Conservation (phyloP, 2,888 invertebrate genomes). For the Esperia sulphurella region DNA sequence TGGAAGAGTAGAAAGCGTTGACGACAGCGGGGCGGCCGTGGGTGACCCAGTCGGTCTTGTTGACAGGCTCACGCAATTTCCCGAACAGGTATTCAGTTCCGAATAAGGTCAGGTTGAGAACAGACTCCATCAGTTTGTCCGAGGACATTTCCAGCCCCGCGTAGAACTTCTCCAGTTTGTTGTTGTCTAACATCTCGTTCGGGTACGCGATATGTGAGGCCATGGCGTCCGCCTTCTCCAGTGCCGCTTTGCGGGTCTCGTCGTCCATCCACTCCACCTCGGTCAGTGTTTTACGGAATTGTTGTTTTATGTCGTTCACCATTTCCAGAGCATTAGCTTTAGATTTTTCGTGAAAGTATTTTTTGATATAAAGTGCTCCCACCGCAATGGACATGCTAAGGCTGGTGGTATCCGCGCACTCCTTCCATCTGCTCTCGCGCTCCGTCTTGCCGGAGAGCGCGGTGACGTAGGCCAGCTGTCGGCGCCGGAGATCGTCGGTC, state of each 20-base stretch:
- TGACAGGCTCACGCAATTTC: constrained; percentile 87
- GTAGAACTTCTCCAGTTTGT: constrained; percentile 89
- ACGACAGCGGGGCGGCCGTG: constrained; percentile 92
- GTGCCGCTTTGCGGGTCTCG: constrained; percentile 85
- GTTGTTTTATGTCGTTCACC: constrained; percentile 88
- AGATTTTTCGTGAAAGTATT: constrained; percentile 92
- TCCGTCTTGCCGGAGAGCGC: constrained; percentile 91
- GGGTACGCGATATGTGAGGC: constrained; percentile 95
- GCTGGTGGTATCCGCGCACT: constrained; percentile 90
- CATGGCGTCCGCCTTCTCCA: constrained; percentile 91
- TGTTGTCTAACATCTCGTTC: constrained; percentile 90
- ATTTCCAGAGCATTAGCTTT: constrained; percentile 91
- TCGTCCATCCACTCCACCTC: constrained; percentile 96
- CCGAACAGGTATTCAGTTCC: constrained; percentile 89
- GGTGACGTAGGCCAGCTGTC: constrained; percentile 90
- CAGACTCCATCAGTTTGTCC: constrained; percentile 85
- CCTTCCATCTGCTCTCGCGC: constrained; percentile 93
- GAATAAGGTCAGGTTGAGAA: constrained; percentile 87
- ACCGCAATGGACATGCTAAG: constrained; percentile 87
- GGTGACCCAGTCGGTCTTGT: constrained; percentile 91
- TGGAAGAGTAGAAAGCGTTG: constrained; percentile 91
- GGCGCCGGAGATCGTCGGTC: constrained; percentile 86
- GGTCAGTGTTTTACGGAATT: constrained; percentile 89
- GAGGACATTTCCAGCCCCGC: constrained; percentile 85
- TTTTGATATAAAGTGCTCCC: constrained; percentile 92